Conservation (phyloP, 2,888 invertebrate species). For the Stomorhina lunata region DNA sequence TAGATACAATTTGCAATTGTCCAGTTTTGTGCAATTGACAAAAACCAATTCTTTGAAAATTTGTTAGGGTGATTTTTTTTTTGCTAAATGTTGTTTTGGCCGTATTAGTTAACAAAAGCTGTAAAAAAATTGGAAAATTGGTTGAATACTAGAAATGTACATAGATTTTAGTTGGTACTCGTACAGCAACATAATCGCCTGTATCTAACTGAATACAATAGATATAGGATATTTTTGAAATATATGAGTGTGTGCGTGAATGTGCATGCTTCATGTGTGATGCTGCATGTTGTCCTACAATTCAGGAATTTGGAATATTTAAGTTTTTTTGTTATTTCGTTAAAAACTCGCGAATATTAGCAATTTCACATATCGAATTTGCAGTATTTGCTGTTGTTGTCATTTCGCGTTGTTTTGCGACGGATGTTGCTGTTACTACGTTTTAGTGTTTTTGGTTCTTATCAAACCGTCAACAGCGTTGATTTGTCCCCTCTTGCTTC, state of each 20-base stretch:
- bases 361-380: conserved; percentile 53
- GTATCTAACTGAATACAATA: too few species aligned
- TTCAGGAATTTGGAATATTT: conserved; percentile 36
- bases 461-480: conserved; percentile 69
- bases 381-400: conserved; percentile 32
- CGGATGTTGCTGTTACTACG: conserved; percentile 29
- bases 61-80: conserved; percentile 21
- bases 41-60: conserved; percentile 55
- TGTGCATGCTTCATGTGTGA: too few species aligned
- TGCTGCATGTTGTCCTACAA: background rate
- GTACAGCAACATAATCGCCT: conserved; percentile 1
- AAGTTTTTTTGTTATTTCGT: conserved; percentile 40
- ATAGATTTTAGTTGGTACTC: background rate
- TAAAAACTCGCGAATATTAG: conserved; percentile 50
- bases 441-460: conserved; percentile 59
- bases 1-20: conserved; percentile 55
- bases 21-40: conserved; percentile 52
- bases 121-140: conserved; percentile 34
- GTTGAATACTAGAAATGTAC: background rate
- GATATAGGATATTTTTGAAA: too few species aligned
- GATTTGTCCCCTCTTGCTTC: conserved; percentile 60
- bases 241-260: too few species aligned
- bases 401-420: background rate
- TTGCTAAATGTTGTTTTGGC: conserved; percentile 7
- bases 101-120: conserved; percentile 47